A percentile compares a stretch with the other conserved stretches of the same genome.
These are phyloP conservation scores for Aricia agestis DNA, from an alignment of 1,140 invertebrate species.

Conservation along the genomic window DNA sequence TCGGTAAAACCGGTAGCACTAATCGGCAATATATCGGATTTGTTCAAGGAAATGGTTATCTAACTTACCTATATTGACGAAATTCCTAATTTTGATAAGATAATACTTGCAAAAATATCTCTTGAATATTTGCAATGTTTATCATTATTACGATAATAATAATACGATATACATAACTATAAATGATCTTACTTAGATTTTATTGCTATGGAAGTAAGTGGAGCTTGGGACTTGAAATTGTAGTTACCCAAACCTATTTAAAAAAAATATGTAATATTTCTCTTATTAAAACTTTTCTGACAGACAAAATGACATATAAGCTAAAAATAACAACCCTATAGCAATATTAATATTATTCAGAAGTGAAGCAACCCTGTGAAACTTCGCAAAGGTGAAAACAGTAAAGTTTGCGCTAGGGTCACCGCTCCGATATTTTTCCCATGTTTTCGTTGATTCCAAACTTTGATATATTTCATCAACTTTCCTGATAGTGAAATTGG, in stretches of 20 bases:
- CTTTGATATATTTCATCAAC: slow-evolving; percentile 10
- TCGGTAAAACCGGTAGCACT: neutral
- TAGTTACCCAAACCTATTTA: too few species aligned
- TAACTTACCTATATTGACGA: neutral
- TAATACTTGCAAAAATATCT: neutral
- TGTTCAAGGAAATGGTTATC: neutral
- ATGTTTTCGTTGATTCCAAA: slow-evolving; percentile 11
- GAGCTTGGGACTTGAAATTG: too few species aligned
- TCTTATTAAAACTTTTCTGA: neutral
- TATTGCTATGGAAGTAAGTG: too few species aligned
- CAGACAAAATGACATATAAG: too few species aligned
- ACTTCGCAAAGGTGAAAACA: neutral
- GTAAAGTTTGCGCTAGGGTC: slow-evolving; percentile 4
- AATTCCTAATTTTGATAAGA: slow-evolving; percentile 6
- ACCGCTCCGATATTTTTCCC: slow-evolving; percentile 2
- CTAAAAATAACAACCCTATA: neutral
- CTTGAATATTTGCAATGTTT: neutral
- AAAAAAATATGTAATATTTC: too few species aligned
- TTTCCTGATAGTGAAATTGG: slow-evolving; percentile 4
- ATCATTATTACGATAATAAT: neutral
- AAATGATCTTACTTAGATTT: too few species aligned
- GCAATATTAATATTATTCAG: neutral
- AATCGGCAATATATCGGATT: neutral
- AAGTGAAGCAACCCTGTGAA: neutral
- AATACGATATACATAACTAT: neutral